Percentiles rank a stretch among this genome's conserved stretches.
Conservation (phyloP, 2,797 vertebrate species). For the Fistularia commersonii region DNA sequence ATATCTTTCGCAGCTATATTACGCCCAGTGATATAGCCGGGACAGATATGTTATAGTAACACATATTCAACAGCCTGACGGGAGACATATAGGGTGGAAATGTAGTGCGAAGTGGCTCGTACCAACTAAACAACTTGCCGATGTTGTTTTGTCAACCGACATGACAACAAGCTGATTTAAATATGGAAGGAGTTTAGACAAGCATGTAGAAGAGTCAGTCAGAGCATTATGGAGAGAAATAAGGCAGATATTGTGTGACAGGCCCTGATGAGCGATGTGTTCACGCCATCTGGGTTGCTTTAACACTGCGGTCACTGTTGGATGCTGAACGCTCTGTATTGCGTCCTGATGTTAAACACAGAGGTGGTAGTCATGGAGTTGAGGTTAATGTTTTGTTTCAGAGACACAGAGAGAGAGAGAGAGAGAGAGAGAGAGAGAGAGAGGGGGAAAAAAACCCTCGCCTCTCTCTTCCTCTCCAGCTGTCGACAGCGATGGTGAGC, state of each 20-base stretch:
- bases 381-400: constrained; percentile 73
- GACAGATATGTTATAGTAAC: too few relatives aligned
- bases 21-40: too few relatives aligned
- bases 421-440: constrained; percentile 25
- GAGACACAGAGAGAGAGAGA: constrained; percentile 52
- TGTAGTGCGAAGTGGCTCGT: background rate
- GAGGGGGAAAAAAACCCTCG: constrained; percentile 29
- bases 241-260: constrained; percentile 67
- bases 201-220: constrained; percentile 50
- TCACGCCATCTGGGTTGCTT: constrained; percentile 71
- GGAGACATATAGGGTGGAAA: too few relatives aligned
- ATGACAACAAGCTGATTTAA: constrained; percentile 34
- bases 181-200: constrained; percentile 37
- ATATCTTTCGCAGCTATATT: too few relatives aligned
- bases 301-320: constrained; percentile 71
- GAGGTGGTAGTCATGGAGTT: constrained; percentile 74
- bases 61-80: too few relatives aligned
- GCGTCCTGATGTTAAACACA: constrained; percentile 72
- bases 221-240: constrained; percentile 57
- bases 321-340: constrained; percentile 63
- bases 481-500: constrained; percentile 66
- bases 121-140: constrained; percentile 30
- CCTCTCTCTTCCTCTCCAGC: constrained; percentile 50
- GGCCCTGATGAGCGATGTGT: constrained; percentile 69
- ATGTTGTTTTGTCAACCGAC: constrained; percentile 28